Conservation (phyloP, 1,140 invertebrate species). For the Cardiocondyla obscurior region DNA sequence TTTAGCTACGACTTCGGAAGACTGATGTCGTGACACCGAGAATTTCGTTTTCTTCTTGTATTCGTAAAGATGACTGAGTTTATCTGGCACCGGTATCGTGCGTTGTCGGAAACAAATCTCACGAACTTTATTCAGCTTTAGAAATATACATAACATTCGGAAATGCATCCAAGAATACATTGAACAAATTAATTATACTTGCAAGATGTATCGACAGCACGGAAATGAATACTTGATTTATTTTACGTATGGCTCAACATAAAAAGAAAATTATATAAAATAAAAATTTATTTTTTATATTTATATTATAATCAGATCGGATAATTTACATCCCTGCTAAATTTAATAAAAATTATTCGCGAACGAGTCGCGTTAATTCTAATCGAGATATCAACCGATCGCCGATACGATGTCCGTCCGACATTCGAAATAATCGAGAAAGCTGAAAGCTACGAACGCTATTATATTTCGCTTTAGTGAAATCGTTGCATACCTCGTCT, state of each 20-base stretch:
- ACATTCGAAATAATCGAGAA: not conserved
- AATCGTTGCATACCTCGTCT: not conserved
- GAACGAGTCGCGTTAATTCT: not conserved
- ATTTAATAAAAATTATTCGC: not conserved
- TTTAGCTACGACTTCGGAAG: conserved; percentile 1
- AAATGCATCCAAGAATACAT: not conserved
- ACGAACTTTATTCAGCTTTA: not conserved
- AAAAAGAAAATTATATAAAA: not conserved
- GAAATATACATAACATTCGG: not conserved
- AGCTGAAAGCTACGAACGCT: not conserved
- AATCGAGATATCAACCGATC: not conserved
- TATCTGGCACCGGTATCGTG: not conserved
- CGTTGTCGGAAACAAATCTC: not conserved
- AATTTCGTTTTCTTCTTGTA: conserved; percentile 3
- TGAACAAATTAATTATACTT: not conserved
- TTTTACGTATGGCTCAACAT: not conserved
- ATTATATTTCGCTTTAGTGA: not conserved
- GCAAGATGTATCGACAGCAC: not conserved
- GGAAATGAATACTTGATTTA: not conserved
- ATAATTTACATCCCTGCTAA: not conserved
- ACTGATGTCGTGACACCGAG: not conserved
- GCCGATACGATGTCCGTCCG: not conserved
- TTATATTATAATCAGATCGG: not conserved
- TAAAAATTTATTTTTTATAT: too few relatives aligned
- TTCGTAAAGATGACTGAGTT: not conserved